Evolutionary conservation across 2,888 invertebrate genomes (phyloP).

Genomic region (Brassicogethes aeneus): DNA sequence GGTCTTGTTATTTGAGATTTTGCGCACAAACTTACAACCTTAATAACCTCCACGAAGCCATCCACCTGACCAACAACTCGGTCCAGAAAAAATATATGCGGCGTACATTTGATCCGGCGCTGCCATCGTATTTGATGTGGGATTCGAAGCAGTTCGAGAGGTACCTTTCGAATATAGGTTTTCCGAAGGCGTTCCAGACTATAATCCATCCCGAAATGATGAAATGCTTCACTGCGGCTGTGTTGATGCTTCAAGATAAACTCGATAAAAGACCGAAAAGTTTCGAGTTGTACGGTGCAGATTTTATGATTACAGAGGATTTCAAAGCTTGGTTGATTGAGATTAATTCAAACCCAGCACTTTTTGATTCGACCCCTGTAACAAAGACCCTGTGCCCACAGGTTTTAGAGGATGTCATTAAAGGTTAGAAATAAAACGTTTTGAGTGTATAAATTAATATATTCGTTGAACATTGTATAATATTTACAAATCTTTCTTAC

Average conservation of each 20-base stretch:
- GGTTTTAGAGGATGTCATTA: slow-evolving; percentile 76
- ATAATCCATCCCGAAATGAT: slow-evolving; percentile 79
- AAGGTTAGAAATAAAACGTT: slow-evolving; percentile 67
- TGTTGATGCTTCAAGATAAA: slow-evolving; percentile 69
- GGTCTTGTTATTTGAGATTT: slow-evolving; percentile 76
- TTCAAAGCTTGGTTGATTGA: slow-evolving; percentile 85
- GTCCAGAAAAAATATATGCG: slow-evolving; percentile 69
- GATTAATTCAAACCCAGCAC: slow-evolving; percentile 84
- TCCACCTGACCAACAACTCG: slow-evolving; percentile 83
- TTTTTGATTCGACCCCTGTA: slow-evolving; percentile 71
- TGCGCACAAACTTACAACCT: slow-evolving; percentile 76
- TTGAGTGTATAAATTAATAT: neutral
- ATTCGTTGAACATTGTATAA: no score
- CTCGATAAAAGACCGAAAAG: slow-evolving; percentile 60
- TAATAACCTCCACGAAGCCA: slow-evolving; percentile 70
- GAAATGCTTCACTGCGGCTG: slow-evolving; percentile 69
- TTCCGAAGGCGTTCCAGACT: slow-evolving; percentile 57
- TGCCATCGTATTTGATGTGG: slow-evolving; percentile 83
- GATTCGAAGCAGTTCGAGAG: slow-evolving; percentile 60
- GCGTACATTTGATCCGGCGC: slow-evolving; percentile 45
- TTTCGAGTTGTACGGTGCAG: slow-evolving; percentile 87
- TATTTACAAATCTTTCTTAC: no score
- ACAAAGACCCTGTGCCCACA: slow-evolving; percentile 75
- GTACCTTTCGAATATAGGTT: slow-evolving; percentile 49
- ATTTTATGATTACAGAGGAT: slow-evolving; percentile 82